Evolutionary conservation across 1,140 invertebrate species (phyloP), one percentile per base, ranked within the genome.

Genomic region (Campoletis sonorensis): DNA sequence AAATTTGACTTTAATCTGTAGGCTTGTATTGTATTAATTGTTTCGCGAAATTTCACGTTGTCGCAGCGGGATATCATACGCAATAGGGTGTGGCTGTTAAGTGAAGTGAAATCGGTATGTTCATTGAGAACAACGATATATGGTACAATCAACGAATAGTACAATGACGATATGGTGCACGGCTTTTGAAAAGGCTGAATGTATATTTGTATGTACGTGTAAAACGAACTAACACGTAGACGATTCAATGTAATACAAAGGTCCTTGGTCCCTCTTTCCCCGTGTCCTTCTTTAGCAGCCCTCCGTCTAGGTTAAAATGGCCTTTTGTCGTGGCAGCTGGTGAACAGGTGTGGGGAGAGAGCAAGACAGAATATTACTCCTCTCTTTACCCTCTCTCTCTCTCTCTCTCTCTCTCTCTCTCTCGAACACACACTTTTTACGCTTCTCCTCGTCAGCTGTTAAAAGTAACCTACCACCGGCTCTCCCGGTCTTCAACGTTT

Each of bases 311-410:
- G 76, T 49, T 72, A 80, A 77, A 81, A 70, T 79, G 73, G 82
- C 68, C 82, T 72, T 83, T 83, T 83, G 79, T 83, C 76, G 86
- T 78, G 78, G 85, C 89, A 91, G 89, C 89, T 91, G 90, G 87
- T 71, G 85, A 91, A 91, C 89, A 91, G 89, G 90, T 90, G 89
- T 86, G 84, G 70, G 82, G 81, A 79, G 72, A 75, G 40, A 72
- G 78, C 70, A 72, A 82, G 83, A 68, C 80, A 81, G 76, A n/a
- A 83, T 73, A 82, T 15, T 30, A 23, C 11, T 10, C 11, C 64
- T 27, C 68, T 27, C 75, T 80, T 64, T 73, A n/a, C 64, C 26
- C 49, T n/a, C 67, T 54, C 61, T 61, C 30, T 23, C 37, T 16
- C n/a, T 68, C 23, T 90, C 89, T 89, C 67, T 51, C 51, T 21